Percentiles rank a stretch among this genome's conserved stretches.
These are phyloP conservation scores for Noctuana brunneofusca DNA, from an alignment of 2,888 invertebrate species.

Conservation along the genomic window DNA sequence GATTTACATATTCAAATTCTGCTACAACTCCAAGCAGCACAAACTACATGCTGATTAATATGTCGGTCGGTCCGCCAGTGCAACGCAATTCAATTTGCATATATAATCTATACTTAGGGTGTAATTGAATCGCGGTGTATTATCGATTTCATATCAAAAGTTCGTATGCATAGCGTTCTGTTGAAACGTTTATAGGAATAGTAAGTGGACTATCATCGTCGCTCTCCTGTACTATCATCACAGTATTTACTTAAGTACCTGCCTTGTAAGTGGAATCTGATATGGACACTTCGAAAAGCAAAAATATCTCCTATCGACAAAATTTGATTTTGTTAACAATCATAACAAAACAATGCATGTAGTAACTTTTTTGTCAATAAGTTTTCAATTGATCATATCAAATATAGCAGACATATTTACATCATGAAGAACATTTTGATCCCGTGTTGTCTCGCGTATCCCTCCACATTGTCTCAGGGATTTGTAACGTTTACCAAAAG, in stretches of 20 bases:
- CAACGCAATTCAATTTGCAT: conserved; percentile 33
- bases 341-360: no score
- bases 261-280: not conserved
- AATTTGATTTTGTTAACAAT: no score
- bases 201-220: not conserved
- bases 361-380: no score
- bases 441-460: no score
- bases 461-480: no score
- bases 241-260: not conserved
- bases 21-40: conserved; percentile 22
- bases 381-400: no score
- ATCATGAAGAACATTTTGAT: no score
- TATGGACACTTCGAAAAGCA: no score
- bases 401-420: no score
- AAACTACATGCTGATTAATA: conserved; percentile 34
- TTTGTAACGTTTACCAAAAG: no score
- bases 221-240: not conserved
- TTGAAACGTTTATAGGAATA: conserved; percentile 17
- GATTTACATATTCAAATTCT: conserved; percentile 33
- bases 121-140: conserved; percentile 31
- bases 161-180: conserved; percentile 15
- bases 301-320: no score
- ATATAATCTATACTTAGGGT: conserved; percentile 33
- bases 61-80: conserved; percentile 28
- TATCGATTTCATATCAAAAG: conserved; percentile 35